These are phyloP conservation scores for Aphrocallistes beatrix DNA, from an alignment of 37 sponge, comb jelly and placozoan genomes.

Conservation along the genomic window DNA sequence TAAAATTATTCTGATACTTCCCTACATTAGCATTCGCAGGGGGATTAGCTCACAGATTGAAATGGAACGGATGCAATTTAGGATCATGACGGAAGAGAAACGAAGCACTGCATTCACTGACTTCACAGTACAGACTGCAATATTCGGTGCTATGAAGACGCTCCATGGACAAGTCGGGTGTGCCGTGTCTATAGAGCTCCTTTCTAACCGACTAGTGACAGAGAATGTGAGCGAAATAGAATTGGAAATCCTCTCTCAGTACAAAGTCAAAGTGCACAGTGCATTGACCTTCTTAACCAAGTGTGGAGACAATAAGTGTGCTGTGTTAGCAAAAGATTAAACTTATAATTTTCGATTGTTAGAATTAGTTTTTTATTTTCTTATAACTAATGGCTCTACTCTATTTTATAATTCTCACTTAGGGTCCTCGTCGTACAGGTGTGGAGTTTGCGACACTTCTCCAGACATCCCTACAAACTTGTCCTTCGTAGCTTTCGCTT, in stretches of 20 bases:
- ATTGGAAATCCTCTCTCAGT: background rate
- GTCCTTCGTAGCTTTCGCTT: conserved; percentile 77
- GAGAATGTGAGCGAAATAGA: background rate
- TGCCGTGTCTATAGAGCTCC: background rate
- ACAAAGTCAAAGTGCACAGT: conserved; percentile 15
- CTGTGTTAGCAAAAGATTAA: background rate
- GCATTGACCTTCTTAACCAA: background rate
- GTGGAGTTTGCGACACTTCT: conserved; percentile 31
- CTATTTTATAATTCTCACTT: conserved; percentile 4
- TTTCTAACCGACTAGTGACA: background rate
- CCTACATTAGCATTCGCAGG: too few species aligned
- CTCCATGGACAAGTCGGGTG: background rate
- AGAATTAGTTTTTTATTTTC: too few species aligned
- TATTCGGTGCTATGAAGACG: background rate
- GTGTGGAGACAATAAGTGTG: background rate
- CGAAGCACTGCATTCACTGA: background rate
- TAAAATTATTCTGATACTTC: too few species aligned
- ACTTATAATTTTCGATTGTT: too few species aligned
- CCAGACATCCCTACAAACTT: conserved; percentile 90
- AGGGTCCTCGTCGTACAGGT: conserved; percentile 12
- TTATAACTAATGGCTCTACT: too few species aligned
- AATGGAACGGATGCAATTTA: background rate
- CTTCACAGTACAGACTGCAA: background rate
- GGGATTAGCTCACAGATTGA: too few species aligned
- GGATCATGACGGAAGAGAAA: background rate